Conservation (phyloP, 2,797 vertebrate genomes). For the Bradypus variegatus region DNA sequence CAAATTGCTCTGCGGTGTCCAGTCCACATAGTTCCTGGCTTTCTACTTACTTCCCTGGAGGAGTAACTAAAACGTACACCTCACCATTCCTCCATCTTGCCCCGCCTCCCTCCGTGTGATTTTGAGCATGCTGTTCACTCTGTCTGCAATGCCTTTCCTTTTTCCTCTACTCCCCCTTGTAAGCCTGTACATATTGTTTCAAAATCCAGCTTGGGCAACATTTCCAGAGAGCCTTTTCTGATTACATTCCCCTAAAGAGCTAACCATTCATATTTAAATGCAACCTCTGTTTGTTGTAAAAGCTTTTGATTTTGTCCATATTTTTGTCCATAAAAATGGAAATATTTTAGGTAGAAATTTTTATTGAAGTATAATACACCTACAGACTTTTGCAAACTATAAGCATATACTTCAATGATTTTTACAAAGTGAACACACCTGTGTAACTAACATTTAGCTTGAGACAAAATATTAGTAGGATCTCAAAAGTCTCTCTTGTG, state of each 20-base stretch:
- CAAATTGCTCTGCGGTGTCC: no score
- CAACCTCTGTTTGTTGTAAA: background rate
- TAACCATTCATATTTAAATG: background rate
- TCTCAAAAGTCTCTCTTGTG: background rate
- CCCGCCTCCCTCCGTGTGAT: background rate
- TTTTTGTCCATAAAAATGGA: background rate
- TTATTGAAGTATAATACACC: background rate
- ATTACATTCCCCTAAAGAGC: background rate
- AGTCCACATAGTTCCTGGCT: no score
- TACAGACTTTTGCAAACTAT: background rate
- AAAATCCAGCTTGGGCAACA: background rate
- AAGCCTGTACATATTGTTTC: background rate
- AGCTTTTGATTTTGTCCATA: background rate
- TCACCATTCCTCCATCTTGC: no score
- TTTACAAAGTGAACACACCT: background rate
- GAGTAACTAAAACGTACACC: no score
- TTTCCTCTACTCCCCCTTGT: background rate
- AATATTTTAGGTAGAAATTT: background rate
- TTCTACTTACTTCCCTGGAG: no score
- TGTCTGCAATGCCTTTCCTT: background rate
- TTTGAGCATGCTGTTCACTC: background rate
- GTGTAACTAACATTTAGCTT: background rate
- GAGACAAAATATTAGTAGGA: background rate
- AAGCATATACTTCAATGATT: background rate
- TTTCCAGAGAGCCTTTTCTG: background rate